Evolutionary conservation across 2,113 vertebrate genomes (phyloP), one percentile per base, ranked within the genome.

Genomic region (Oreocharis arfaki): DNA sequence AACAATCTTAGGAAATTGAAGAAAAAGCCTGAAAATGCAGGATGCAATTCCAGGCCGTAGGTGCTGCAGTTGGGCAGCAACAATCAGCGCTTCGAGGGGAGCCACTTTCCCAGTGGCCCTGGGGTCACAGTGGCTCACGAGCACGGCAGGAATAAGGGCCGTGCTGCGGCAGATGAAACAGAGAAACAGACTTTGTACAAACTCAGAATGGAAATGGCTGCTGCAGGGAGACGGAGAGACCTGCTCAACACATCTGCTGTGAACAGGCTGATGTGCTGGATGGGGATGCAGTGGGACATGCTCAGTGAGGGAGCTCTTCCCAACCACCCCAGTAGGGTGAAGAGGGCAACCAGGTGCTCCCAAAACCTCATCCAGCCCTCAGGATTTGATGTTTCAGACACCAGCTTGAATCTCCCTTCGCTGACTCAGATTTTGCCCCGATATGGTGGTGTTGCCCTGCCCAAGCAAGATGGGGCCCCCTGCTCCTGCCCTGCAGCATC

Each of bases 51-150:
- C 57, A 61, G 15, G 35, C 3, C 3, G 1, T 23, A 13, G 44
- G 44, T 67, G 49, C 86, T 69, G 70, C 32, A 22, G 35, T 13
- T 52, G 57, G 56, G 42, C 57, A 46, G 37, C 69, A 53, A 32
- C 13, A 49, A 83, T 47, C 74, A 59, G 44, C 1, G 3, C 59
- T 82, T 52, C 0, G 5, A 63, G 39, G 39, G n/a, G 35, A 84
- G 35, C 26, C 1, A 1, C 52, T 82, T 69, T 65, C 21, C 61
- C 0, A 0, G 30, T 2, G 4, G 35, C n/a, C 19, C 49, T 28
- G 76, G n/a, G n/a, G 46, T 50, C 60, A 28, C 0, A 0, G 47
- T 0, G 0, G 65, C 42, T 79, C 5, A 1, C 0, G 3, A 78
- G n/a, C 12, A 10, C 3, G 4, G 53, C 55, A 67, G 69, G 30